These are phyloP conservation scores for Neosalanx taihuensis DNA, from an alignment of 2,797 vertebrate genomes.

Conservation along the genomic window DNA sequence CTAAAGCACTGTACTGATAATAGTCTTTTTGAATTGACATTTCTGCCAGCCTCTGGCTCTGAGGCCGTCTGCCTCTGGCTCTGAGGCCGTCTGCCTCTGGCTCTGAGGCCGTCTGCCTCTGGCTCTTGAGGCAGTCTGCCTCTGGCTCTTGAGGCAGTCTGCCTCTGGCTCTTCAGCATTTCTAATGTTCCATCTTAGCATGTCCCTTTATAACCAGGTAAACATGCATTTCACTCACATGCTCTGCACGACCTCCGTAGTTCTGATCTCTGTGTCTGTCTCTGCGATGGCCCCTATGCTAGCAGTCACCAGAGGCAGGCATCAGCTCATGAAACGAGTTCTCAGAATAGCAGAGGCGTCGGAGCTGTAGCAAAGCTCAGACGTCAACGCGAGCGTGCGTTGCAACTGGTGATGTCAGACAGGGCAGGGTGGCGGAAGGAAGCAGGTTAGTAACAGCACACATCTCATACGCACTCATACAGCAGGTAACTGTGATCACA, in stretches of 20 bases:
- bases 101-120: constrained; percentile 10
- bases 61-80: constrained; percentile 28
- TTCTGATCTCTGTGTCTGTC: constrained; percentile 27
- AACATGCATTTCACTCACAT: not conserved
- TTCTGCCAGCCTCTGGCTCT: constrained; percentile 54
- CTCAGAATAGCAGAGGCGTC: not conserved
- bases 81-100: not conserved
- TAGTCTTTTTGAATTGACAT: constrained; percentile 54
- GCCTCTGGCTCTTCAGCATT: constrained; percentile 39
- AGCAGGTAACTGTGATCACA: not conserved
- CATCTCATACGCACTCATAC: no score
- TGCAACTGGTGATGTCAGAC: not conserved
- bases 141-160: constrained; percentile 27
- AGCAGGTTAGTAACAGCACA: no score
- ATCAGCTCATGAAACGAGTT: not conserved
- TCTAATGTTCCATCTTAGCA: constrained; percentile 39
- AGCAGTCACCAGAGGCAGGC: not conserved
- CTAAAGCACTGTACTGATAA: constrained; percentile 49
- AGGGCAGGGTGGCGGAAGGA: not conserved
- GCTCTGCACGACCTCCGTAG: no score
- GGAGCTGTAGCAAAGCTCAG: no score
- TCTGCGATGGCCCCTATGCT: constrained; percentile 35
- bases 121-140: constrained; percentile 21
- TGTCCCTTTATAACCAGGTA: constrained; percentile 38
- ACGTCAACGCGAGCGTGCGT: no score